Percentiles rank a stretch among this genome's conserved stretches.
These are phyloP conservation scores for Coturnix japonica DNA, from an alignment of 2,113 vertebrate genomes.

Conservation along the genomic window DNA sequence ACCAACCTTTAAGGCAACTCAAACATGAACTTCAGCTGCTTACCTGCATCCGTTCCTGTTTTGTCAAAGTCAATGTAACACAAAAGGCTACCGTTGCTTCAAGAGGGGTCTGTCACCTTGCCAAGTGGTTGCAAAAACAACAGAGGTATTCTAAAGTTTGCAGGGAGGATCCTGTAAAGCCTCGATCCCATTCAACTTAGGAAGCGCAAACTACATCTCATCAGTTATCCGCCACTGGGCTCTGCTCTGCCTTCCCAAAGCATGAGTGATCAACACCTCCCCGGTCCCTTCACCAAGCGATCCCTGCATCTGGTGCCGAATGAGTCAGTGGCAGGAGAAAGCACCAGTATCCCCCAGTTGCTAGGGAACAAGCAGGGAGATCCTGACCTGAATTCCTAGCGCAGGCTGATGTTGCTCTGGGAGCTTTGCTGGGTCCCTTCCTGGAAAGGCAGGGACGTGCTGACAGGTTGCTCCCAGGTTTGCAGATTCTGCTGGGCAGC, in stretches of 20 bases:
- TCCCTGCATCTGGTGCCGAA: neutral
- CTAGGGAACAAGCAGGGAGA: conserved; percentile 74
- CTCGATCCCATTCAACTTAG: fast-evolving
- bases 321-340: conserved; percentile 51
- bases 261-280: neutral
- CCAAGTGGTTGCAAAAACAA: neutral
- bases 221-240: neutral
- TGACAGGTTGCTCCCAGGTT: conserved; percentile 3
- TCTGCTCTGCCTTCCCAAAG: neutral
- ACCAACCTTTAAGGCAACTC: neutral
- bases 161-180: neutral
- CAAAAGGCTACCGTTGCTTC: conserved; percentile 32
- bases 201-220: neutral
- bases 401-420: conserved; percentile 60
- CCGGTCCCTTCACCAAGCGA: conserved; percentile 31
- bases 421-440: conserved; percentile 28
- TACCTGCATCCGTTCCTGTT: conserved; percentile 32
- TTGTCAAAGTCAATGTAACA: conserved; percentile 4
- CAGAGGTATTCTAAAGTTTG: neutral
- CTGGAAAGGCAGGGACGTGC: neutral
- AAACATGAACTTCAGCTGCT: conserved; percentile 22
- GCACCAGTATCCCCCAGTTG: conserved; percentile 72
- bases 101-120: conserved; percentile 32
- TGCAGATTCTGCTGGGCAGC: fast-evolving
- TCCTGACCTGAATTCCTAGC: conserved; percentile 78